Evolutionary conservation across 2,797 vertebrate species (phyloP).

Genomic region (Gadopsis marmoratus): DNA sequence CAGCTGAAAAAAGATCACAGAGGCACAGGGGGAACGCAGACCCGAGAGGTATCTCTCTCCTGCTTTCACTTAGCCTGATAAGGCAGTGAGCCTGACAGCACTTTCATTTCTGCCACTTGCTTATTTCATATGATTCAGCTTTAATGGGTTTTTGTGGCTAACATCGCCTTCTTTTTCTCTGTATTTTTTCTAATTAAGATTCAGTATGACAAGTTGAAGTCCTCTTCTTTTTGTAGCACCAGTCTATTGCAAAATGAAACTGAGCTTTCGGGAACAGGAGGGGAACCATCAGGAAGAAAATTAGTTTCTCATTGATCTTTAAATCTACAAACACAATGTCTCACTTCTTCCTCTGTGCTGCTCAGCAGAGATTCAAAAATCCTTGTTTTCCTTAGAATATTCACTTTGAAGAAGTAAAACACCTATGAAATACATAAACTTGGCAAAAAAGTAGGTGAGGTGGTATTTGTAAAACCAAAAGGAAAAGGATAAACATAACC

Average conservation of each 20-base stretch:
- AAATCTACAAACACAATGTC: constrained; percentile 47
- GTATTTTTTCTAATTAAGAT: constrained; percentile 66
- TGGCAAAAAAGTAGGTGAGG: constrained; percentile 21
- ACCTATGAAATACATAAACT: constrained; percentile 29
- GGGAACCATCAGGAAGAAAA: constrained; percentile 55
- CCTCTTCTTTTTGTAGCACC: constrained; percentile 47
- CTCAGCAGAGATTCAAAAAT: constrained; percentile 34
- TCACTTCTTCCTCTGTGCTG: constrained; percentile 33
- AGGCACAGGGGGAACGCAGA: constrained; percentile 44
- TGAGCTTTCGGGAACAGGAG: constrained; percentile 46
- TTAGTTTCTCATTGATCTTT: constrained; percentile 62
- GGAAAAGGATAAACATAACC: constrained; percentile 40
- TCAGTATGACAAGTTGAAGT: constrained; percentile 46
- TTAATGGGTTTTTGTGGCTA: constrained; percentile 72
- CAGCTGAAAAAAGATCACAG: constrained; percentile 73
- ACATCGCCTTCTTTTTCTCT: constrained; percentile 56
- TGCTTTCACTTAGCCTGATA: constrained; percentile 71
- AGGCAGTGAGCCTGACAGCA: constrained; percentile 61
- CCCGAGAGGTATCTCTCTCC: constrained; percentile 64
- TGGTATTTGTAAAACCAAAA: constrained; percentile 44
- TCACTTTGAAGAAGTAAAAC: constrained; percentile 49
- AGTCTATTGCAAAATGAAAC: constrained; percentile 53
- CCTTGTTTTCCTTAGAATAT: constrained; percentile 28
- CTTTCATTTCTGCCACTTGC: constrained; percentile 69
- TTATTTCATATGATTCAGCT: constrained; percentile 74